Percentiles rank a stretch among this genome's conserved stretches.
Evolutionary conservation across 1,140 invertebrate genomes (phyloP).

Genomic region (Pachyrhynchus sulphureomaculatus): DNA sequence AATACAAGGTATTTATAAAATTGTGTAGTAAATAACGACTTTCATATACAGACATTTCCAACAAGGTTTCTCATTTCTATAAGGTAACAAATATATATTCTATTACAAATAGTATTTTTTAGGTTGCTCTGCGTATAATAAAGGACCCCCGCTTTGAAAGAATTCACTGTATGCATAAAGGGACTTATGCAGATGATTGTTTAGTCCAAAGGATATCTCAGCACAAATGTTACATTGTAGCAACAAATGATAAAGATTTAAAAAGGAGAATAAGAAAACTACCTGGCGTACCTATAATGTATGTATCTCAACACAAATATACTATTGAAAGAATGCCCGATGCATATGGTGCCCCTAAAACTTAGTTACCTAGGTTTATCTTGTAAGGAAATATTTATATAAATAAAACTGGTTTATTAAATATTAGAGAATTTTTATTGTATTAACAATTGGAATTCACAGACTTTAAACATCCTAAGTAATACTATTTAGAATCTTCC

Average conservation of each 20-base stretch:
- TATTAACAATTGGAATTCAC: too few relatives aligned
- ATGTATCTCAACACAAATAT: conserved; percentile 88
- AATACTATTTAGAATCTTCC: too few relatives aligned
- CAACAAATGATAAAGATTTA: conserved; percentile 97
- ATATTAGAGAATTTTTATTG: too few relatives aligned
- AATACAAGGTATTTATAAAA: conserved; percentile 93
- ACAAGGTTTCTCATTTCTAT: too few relatives aligned
- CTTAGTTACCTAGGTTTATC: conserved; percentile 42
- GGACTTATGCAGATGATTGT: conserved; percentile 99
- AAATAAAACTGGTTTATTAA: too few relatives aligned
- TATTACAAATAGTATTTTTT: too few relatives aligned
- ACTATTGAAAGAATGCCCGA: conserved; percentile 98
- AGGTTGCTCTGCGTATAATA: conserved; percentile 84
- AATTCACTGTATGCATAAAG: conserved; percentile 93
- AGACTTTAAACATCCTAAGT: too few relatives aligned
- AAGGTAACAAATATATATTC: too few relatives aligned
- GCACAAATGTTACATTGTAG: conserved; percentile 99
- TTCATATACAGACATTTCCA: too few relatives aligned
- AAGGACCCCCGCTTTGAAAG: conserved; percentile 95
- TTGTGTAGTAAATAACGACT: too few relatives aligned
- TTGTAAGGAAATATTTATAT: too few relatives aligned
- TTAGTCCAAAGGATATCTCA: conserved; percentile 94
- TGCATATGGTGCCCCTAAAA: conserved; percentile 88
- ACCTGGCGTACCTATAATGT: conserved; percentile 99
- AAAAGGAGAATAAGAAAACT: conserved; percentile 96